Percentiles rank a stretch among this genome's conserved stretches.
phyloP scores from a whole-genome alignment of 2,797 vertebrate species.

The Sebastes vulpes region DNA sequence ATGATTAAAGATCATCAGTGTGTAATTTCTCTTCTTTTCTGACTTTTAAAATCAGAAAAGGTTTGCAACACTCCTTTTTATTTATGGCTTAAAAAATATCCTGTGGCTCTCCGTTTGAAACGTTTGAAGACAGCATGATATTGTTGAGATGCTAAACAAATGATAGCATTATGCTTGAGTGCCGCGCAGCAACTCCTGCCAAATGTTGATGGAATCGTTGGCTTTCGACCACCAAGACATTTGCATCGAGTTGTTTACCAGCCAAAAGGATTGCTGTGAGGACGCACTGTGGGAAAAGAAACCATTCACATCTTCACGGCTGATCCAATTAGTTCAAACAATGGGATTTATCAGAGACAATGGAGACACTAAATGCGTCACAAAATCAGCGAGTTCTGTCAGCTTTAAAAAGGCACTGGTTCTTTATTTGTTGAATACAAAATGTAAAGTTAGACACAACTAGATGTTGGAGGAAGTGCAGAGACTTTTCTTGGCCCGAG shows the following conservation, averaged over 20 bases:
- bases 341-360: slow-evolving; percentile 31
- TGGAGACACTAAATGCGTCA: not conserved
- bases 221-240: slow-evolving; percentile 65
- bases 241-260: slow-evolving; percentile 81
- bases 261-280: slow-evolving; percentile 57
- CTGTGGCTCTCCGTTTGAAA: not conserved
- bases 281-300: slow-evolving; percentile 34
- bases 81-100: slow-evolving; percentile 17
- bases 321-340: slow-evolving; percentile 60
- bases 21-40: not conserved
- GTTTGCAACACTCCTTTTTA: not conserved
- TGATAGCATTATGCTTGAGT: slow-evolving; percentile 67
- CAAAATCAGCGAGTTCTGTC: not conserved
- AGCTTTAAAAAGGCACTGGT: not conserved
- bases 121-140: slow-evolving; percentile 61
- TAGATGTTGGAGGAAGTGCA: slow-evolving; percentile 20
- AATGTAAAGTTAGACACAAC: not conserved
- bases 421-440: not conserved
- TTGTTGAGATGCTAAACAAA: slow-evolving; percentile 79
- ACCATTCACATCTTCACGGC: slow-evolving; percentile 21
- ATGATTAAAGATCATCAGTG: not conserved
- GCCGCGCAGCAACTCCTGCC: slow-evolving; percentile 54
- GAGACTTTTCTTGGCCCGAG: not conserved
- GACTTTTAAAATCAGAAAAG: not conserved
- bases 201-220: slow-evolving; percentile 83